Evolutionary conservation across 2,113 vertebrate genomes (phyloP).

Genomic region (Myanophis thanlyinensis): DNA sequence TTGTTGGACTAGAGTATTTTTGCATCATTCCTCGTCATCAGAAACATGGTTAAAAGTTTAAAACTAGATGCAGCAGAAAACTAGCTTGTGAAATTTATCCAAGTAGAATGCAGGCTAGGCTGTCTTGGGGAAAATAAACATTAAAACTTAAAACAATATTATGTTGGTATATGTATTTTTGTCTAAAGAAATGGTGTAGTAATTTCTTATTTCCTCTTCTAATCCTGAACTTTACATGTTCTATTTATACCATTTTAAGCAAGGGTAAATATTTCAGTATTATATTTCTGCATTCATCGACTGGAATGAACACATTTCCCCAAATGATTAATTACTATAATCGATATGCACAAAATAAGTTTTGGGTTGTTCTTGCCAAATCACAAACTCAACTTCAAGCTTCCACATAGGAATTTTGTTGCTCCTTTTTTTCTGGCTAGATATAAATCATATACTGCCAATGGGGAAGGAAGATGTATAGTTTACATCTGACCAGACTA

Average conservation of each 20-base stretch:
- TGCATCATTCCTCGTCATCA: conserved; percentile 99
- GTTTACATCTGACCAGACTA: background rate
- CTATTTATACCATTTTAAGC: background rate
- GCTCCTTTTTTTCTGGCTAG: background rate
- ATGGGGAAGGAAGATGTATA: background rate
- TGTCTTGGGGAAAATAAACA: conserved; percentile 99
- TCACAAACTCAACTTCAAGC: background rate
- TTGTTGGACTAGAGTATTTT: conserved; percentile 97
- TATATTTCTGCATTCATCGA: background rate
- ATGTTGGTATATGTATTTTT: conserved; percentile 56
- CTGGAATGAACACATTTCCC: background rate
- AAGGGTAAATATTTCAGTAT: background rate
- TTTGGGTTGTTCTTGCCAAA: background rate
- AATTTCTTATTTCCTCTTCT: background rate
- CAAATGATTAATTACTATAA: background rate
- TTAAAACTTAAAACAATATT: conserved; percentile 84
- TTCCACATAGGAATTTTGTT: background rate
- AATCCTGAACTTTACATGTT: background rate
- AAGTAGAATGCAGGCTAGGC: conserved; percentile 90
- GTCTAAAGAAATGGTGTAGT: accelerated
- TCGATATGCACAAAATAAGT: background rate
- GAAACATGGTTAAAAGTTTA: conserved; percentile 91
- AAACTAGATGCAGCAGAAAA: conserved; percentile 84
- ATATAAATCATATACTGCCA: background rate
- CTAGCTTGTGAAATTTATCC: conserved; percentile 90